A percentile compares a stretch with the other conserved stretches of the same genome.
phyloP scores from a whole-genome alignment of 2,888 invertebrate genomes.

The Erebia palarica region DNA sequence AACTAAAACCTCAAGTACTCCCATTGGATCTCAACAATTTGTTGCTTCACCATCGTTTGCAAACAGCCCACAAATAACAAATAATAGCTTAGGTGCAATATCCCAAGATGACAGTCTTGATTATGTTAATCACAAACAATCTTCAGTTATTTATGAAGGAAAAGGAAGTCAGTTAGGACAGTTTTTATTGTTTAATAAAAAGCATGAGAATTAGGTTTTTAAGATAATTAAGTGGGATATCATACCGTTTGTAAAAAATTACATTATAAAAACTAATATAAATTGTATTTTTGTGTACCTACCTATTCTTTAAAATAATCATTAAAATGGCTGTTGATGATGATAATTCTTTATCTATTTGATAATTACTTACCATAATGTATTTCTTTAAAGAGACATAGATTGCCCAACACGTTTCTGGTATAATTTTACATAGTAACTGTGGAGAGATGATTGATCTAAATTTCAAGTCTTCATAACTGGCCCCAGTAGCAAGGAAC shows the following conservation, averaged over 20 bases:
- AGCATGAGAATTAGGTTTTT: constrained; percentile 11
- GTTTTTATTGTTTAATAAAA: constrained; percentile 12
- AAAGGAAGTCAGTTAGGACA: constrained; percentile 11
- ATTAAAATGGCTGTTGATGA: constrained; percentile 4
- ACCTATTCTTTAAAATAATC: not conserved
- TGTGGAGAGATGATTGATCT: constrained; percentile 11
- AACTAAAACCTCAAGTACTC: constrained; percentile 11
- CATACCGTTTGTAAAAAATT: constrained; percentile 2
- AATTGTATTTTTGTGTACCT: constrained; percentile 8
- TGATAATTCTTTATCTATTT: constrained; percentile 8
- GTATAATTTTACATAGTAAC: constrained; percentile 12
- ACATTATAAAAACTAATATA: constrained; percentile 5
- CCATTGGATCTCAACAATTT: not conserved
- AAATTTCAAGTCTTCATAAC: constrained; percentile 17
- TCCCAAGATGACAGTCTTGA: constrained; percentile 5
- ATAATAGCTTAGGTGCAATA: constrained; percentile 2
- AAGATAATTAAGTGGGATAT: constrained; percentile 5
- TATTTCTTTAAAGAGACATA: constrained; percentile 13
- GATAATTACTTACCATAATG: constrained; percentile 8
- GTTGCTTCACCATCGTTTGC: not conserved
- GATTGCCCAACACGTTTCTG: constrained; percentile 13
- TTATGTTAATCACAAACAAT: constrained; percentile 9
- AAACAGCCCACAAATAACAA: constrained; percentile 12
- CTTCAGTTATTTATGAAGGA: constrained; percentile 14
- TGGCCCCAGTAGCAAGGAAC: constrained; percentile 11